Percentiles rank a stretch among this genome's conserved stretches.
Evolutionary conservation across 2,797 vertebrate genomes (phyloP).

Genomic region (Falco columbarius): DNA sequence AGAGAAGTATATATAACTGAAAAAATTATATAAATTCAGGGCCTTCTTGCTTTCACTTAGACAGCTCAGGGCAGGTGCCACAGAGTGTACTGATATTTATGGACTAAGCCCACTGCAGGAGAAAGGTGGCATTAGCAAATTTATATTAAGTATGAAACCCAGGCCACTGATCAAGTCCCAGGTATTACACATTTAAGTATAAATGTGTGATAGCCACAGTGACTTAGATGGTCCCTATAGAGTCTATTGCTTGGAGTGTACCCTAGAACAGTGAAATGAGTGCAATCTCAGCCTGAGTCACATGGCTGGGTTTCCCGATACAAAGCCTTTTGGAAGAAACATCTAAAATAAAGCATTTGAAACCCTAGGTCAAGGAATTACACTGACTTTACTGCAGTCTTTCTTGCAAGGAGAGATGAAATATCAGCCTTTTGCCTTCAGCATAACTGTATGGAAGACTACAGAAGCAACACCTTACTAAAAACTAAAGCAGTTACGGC

Average conservation of each 20-base stretch:
- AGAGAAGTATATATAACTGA: neutral
- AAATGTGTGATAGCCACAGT: neutral
- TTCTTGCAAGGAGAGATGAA: neutral
- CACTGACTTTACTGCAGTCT: neutral
- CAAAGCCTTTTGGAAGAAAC: neutral
- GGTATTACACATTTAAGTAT: neutral
- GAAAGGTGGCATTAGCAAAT: neutral
- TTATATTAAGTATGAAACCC: neutral
- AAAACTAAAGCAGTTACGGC: neutral
- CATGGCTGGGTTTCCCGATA: accelerated
- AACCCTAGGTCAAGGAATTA: neutral
- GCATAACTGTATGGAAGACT: neutral
- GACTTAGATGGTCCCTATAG: neutral
- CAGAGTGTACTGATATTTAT: neutral
- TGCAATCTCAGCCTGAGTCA: neutral
- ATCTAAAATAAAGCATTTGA: neutral
- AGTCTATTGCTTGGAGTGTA: neutral
- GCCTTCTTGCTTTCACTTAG: neutral
- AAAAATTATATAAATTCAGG: neutral
- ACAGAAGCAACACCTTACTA: neutral
- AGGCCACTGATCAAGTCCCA: neutral
- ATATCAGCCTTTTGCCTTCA: neutral
- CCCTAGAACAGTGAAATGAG: neutral
- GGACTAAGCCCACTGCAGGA: neutral
- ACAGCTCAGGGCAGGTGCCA: neutral